Evolutionary conservation across 2,888 invertebrate species (phyloP), one percentile per base, ranked within the genome.

Genomic region (Heliconius charithonia): DNA sequence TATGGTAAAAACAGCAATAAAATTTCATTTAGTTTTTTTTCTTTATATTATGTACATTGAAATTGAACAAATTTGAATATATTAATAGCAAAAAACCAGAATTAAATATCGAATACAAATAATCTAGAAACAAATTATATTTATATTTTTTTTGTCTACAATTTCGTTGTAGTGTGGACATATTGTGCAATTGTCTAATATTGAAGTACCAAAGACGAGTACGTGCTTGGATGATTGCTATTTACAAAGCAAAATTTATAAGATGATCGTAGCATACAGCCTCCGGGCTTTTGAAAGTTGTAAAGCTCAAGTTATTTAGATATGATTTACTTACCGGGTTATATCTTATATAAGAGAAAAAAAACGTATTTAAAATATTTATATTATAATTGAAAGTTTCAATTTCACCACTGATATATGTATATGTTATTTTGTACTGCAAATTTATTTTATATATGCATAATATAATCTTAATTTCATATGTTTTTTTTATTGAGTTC

Each of bases 161-260:
- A 27, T 63, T 63, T 63, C 2, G 13, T 63, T 63, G 27, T 63
- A 25, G 13, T 16, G 63, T 63, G 27, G 27, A 16, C 7, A 37
- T 41, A 75, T 75, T 75, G 75, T 71, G 75, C 70, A 75, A 78
- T 75, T 75, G 66, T 67, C 51, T 63, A 72, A 72, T 66, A 41
- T 27, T 71, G 41, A 66, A 72, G 66, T 66, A 59, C n/a, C 41
- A 63, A 51, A 72, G 71, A 59, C 73, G 77, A 79, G 79, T 77
- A 27, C n/a, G 22, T 37, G 41, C 59, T 79, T 27, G 69, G 29
- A 32, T 75, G 73, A 66, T 76, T 69, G 73, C 62, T 79, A 73
- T 76, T 79, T 72, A 79, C 66, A 66, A 59, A 76, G 62, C 37
- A 74, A 72, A 74, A 73, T 73, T 69, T 69, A 69, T 79, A 77